Evolutionary conservation across 2,797 vertebrate species (phyloP), one percentile per base, ranked within the genome.

Genomic region (Eremophila alpestris): DNA sequence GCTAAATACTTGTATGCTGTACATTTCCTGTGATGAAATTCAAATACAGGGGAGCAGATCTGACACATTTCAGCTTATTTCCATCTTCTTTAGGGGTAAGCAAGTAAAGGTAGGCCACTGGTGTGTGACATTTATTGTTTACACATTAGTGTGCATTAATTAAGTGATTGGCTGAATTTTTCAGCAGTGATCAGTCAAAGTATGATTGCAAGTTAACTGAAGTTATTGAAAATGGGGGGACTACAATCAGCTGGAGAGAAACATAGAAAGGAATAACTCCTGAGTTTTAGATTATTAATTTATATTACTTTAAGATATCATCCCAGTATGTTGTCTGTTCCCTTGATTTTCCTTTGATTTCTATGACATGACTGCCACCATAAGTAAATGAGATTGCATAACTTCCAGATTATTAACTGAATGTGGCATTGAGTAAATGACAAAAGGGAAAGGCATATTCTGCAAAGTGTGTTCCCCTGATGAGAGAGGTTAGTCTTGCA

Each of bases 361-460:
- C 74, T 58, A 15, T 60, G 52, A 81, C 83, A 54, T 2, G 26
- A 68, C 20, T 87, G 79, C 30, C 85, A 22, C 56, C 15, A 4
- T 55, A 93, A 88, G 63, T 48, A 91, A 95, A 95, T 30, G 63
- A 91, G 65, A 55, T 36, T 89, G 14, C 16, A 29, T 87, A 87
- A 79, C 45, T 91, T 93, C 34, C 55, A 78, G 84, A 60, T 89
- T 29, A 79, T 76, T 75, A 40, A 34, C 58, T 91, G 77, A 82
- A 75, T 40, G 68, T 92, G 82, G 77, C 78, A 73, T 43, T 80
- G 43, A 77, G 59, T 75, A 78, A 92, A 56, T 86, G 48, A 76
- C 40, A 67, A 75, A 87, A 84, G 51, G 63, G 77, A 95, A 96
- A 93, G 80, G 52, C n/a, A 62, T 83, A 93, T 55, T 74, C 67